phyloP scores from a whole-genome alignment of 2,113 vertebrate species.

The Oxyura jamaicensis region DNA sequence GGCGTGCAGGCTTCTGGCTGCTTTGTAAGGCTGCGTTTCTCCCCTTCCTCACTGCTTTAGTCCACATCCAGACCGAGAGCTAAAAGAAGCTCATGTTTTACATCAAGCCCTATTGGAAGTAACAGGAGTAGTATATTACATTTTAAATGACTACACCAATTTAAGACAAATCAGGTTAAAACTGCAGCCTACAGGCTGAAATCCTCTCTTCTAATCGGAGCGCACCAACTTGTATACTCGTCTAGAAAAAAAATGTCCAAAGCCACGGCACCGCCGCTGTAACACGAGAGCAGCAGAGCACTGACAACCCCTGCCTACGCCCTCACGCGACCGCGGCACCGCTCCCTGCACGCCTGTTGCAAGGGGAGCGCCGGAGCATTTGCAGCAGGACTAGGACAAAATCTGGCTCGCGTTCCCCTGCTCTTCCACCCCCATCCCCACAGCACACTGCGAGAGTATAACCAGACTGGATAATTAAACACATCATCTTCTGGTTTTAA shows the following conservation, averaged over 20 bases:
- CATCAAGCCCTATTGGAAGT: slow-evolving; percentile 39
- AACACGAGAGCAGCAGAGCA: neutral
- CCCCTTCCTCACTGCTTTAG: neutral
- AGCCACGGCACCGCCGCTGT: rapidly evolving
- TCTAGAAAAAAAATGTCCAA: neutral
- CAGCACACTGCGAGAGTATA: neutral
- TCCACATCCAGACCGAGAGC: neutral
- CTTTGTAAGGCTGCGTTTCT: neutral
- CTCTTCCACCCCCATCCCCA: neutral
- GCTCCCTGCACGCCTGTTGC: neutral
- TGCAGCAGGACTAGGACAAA: neutral
- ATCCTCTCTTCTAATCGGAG: neutral
- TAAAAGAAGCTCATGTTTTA: slow-evolving; percentile 4
- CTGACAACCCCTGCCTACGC: neutral
- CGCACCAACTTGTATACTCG: neutral
- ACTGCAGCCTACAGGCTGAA: slow-evolving; percentile 52
- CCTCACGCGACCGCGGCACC: neutral
- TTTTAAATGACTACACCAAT: slow-evolving; percentile 57
- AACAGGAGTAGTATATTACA: slow-evolving; percentile 32
- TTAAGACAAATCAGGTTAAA: slow-evolving; percentile 60
- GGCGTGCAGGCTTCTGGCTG: neutral
- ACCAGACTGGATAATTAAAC: neutral
- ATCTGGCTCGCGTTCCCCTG: neutral
- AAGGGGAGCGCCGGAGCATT: neutral
- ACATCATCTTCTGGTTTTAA: slow-evolving; percentile 23